Percentiles rank a stretch among this genome's conserved stretches.
Evolutionary conservation across 2,113 vertebrate species (phyloP).

Genomic region (Amblyopsis rosae): DNA sequence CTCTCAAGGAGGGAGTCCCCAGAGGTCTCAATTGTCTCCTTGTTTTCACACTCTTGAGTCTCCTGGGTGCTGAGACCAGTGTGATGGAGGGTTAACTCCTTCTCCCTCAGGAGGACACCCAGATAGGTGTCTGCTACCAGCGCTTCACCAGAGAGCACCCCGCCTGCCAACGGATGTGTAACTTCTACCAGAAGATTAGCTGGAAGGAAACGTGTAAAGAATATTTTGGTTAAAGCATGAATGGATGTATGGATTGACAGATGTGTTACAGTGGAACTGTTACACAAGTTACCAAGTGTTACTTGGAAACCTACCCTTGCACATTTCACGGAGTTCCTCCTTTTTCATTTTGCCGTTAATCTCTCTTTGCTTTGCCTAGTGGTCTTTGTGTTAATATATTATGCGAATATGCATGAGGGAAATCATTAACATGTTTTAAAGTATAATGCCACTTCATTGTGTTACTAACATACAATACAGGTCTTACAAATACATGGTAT

Average conservation of each 20-base stretch:
- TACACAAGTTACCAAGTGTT: too few species aligned
- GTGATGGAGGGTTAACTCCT: not conserved
- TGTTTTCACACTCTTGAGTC: not conserved
- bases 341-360: not conserved
- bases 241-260: not conserved
- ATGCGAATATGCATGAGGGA: not conserved
- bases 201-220: not conserved
- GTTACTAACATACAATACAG: too few species aligned
- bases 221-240: not conserved
- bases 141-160: not conserved
- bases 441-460: not conserved
- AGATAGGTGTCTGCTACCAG: not conserved
- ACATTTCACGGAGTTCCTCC: not conserved
- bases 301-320: not conserved
- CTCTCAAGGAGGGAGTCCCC: not conserved
- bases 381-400: not conserved
- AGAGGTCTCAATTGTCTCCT: not conserved
- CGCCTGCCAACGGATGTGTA: not conserved
- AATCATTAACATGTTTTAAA: not conserved
- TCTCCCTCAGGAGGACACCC: not conserved
- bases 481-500: not conserved
- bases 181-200: not conserved
- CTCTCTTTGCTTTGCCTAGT: not conserved
- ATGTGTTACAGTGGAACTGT: not conserved
- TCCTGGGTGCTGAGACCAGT: not conserved